phyloP scores from a whole-genome alignment of 2,888 invertebrate genomes.

The Zygothrica quintamaculata region DNA sequence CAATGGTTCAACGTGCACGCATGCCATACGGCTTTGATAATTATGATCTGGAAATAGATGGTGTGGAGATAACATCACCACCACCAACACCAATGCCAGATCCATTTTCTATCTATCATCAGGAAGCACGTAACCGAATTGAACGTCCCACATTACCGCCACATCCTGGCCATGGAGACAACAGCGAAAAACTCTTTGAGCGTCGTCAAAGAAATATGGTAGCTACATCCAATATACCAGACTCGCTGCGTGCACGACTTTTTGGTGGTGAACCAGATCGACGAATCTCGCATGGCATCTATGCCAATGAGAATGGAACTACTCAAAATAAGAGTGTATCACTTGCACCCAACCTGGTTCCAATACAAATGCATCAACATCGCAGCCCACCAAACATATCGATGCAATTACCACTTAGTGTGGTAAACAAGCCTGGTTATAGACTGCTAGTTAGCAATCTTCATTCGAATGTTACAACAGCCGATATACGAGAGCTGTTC shows the following conservation, averaged over 20 bases:
- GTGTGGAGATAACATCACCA: conserved; percentile 43
- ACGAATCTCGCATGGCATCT: conserved; percentile 83
- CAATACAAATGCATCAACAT: conserved; percentile 25
- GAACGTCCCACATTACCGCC: conserved; percentile 70
- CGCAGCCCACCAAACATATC: conserved; percentile 38
- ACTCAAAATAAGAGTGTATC: conserved; percentile 18
- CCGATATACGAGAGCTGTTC: conserved; percentile 96
- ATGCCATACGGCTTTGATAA: conserved; percentile 10
- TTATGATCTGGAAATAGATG: conserved; percentile 45
- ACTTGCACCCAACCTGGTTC: neutral
- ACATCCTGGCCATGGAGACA: conserved; percentile 31
- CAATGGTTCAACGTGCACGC: conserved; percentile 3
- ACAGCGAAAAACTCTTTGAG: conserved; percentile 51
- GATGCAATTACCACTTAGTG: conserved; percentile 45
- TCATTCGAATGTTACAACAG: conserved; percentile 93
- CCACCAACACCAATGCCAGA: conserved; percentile 51
- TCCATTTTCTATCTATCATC: conserved; percentile 83
- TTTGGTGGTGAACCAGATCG: conserved; percentile 82
- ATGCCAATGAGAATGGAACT: conserved; percentile 78
- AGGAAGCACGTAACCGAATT: conserved; percentile 78
- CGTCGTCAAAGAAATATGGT: conserved; percentile 74
- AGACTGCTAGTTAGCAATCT: conserved; percentile 96
- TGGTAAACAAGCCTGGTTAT: conserved; percentile 86
- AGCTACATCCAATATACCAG: conserved; percentile 81
- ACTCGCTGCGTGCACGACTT: conserved; percentile 82